phyloP scores from a whole-genome alignment of 2,888 invertebrate genomes.

The Blastobasis lacticolella region DNA sequence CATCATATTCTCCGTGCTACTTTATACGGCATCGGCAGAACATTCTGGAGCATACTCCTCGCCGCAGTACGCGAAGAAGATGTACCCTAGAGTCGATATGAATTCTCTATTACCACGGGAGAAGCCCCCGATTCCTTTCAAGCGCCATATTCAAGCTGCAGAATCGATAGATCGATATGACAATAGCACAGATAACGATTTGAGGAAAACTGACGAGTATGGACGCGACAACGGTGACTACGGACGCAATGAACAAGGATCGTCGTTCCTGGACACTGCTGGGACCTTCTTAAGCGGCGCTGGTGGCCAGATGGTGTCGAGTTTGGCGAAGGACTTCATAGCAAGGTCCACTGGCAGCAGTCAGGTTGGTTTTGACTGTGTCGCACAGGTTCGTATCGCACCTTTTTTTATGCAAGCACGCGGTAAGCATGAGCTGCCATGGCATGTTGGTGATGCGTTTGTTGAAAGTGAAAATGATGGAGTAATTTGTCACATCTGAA shows the following conservation, averaged over 20 bases:
- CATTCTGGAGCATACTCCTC: slow-evolving; percentile 70
- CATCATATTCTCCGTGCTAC: slow-evolving; percentile 27
- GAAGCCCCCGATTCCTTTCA: slow-evolving; percentile 39
- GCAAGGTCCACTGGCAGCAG: slow-evolving; percentile 80
- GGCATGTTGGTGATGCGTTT: too few relatives aligned
- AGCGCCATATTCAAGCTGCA: slow-evolving; percentile 19
- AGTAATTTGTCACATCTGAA: too few relatives aligned
- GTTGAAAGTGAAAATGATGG: too few relatives aligned
- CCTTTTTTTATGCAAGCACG: slow-evolving; percentile 41
- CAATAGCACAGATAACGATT: slow-evolving; percentile 12
- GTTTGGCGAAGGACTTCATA: slow-evolving; percentile 79
- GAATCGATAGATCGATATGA: slow-evolving; percentile 42
- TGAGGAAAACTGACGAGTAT: background rate
- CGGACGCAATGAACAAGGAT: slow-evolving; percentile 23
- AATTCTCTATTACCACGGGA: slow-evolving; percentile 52
- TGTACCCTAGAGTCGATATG: slow-evolving; percentile 52
- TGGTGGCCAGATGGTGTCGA: slow-evolving; percentile 70
- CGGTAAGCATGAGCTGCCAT: slow-evolving; percentile 13
- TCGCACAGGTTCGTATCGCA: slow-evolving; percentile 69
- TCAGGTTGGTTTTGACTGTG: slow-evolving; percentile 77
- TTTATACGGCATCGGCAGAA: slow-evolving; percentile 31
- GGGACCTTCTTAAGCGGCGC: slow-evolving; percentile 57
- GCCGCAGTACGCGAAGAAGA: slow-evolving; percentile 68
- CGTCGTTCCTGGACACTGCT: slow-evolving; percentile 54
- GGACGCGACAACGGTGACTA: slow-evolving; percentile 40